Percentiles rank a stretch among this genome's conserved stretches.
These are phyloP conservation scores for Coenonympha glycerion DNA, from an alignment of 2,888 invertebrate genomes.

Conservation along the genomic window DNA sequence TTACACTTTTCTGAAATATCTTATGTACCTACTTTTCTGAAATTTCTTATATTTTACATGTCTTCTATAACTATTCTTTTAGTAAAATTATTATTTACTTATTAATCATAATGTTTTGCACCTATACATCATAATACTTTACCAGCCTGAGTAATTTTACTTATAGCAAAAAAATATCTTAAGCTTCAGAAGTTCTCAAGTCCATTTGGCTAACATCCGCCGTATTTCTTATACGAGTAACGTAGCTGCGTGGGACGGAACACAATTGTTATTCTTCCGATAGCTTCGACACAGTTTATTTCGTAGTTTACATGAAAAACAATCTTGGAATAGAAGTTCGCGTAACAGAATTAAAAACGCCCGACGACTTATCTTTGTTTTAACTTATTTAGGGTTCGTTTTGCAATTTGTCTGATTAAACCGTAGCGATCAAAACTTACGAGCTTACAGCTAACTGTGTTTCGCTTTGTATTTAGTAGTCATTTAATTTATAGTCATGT, in stretches of 20 bases:
- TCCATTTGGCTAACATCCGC: background rate
- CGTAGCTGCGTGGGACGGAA: background rate
- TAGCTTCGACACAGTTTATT: background rate
- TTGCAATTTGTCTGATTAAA: slow-evolving; percentile 5
- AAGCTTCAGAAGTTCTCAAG: background rate
- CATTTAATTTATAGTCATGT: background rate
- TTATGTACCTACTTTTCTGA: too few relatives aligned
- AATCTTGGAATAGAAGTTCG: slow-evolving; percentile 14
- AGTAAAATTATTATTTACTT: too few relatives aligned
- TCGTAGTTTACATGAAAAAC: slow-evolving; percentile 9
- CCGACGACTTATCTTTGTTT: slow-evolving; percentile 7
- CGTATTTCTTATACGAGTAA: background rate
- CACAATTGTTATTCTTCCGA: background rate
- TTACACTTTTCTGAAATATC: too few relatives aligned
- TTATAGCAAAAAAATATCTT: background rate
- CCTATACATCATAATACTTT: too few relatives aligned
- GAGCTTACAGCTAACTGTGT: background rate
- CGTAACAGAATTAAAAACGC: slow-evolving; percentile 17
- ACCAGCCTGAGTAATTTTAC: too few relatives aligned
- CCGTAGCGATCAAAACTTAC: background rate
- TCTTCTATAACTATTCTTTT: too few relatives aligned
- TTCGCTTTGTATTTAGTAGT: background rate
- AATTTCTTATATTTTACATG: too few relatives aligned
- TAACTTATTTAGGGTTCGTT: slow-evolving; percentile 8
- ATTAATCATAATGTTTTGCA: too few relatives aligned